phyloP scores from a whole-genome alignment of 2,113 vertebrate species.

The Pogonocichla stellata region DNA sequence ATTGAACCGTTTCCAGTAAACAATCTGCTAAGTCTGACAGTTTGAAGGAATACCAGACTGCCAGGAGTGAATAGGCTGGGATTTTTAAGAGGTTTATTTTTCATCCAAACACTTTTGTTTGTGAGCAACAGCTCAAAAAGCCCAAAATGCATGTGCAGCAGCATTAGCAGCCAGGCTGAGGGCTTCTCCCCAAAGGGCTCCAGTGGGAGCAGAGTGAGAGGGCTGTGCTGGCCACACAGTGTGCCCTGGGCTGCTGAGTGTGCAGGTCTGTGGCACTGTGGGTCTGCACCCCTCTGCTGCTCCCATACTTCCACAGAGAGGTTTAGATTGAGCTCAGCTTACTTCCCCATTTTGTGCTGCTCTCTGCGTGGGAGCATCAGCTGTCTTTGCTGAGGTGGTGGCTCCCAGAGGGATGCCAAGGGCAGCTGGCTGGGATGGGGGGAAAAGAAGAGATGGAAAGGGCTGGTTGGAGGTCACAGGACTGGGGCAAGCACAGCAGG shows the following conservation, averaged over 20 bases:
- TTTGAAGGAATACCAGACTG: constrained; percentile 78
- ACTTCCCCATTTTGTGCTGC: not conserved
- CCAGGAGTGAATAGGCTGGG: constrained; percentile 75
- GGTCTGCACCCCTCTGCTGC: not conserved
- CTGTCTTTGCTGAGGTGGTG: fast-evolving
- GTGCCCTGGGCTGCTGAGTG: not conserved
- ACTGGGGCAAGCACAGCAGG: not conserved
- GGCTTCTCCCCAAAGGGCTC: constrained; percentile 53
- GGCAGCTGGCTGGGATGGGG: not conserved
- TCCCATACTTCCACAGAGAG: not conserved
- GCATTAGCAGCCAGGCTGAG: constrained; percentile 67
- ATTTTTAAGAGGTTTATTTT: constrained; percentile 80
- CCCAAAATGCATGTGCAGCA: constrained; percentile 36
- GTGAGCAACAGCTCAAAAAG: constrained; percentile 66
- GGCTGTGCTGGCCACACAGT: not conserved
- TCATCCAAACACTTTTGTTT: constrained; percentile 73
- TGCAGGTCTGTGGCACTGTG: not conserved
- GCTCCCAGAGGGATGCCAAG: not conserved
- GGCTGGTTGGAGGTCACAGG: not conserved
- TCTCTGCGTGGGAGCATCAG: fast-evolving
- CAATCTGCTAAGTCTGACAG: constrained; percentile 81
- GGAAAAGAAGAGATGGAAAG: not conserved
- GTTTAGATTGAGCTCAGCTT: not conserved
- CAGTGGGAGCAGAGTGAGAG: constrained; percentile 2
- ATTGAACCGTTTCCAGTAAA: constrained; percentile 80